These are phyloP conservation scores for Calephelis nemesis DNA, from an alignment of 1,140 invertebrate genomes.

Conservation along the genomic window DNA sequence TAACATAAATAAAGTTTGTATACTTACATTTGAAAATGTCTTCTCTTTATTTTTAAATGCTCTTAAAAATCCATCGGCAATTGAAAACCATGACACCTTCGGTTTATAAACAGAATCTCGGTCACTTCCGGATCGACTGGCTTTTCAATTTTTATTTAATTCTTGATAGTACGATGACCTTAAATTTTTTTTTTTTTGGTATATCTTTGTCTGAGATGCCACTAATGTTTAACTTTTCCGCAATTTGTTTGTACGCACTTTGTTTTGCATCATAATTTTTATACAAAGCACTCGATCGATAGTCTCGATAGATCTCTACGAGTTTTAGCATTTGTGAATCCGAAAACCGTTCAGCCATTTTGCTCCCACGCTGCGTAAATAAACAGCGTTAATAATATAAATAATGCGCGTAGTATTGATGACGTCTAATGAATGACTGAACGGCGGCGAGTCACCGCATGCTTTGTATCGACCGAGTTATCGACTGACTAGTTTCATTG, in stretches of 20 bases:
- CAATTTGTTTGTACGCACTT: conserved; percentile 12
- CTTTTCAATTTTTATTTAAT: conserved; percentile 26
- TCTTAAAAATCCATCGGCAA: conserved; percentile 26
- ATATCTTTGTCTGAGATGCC: conserved; percentile 3
- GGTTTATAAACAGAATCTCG: conserved; percentile 21
- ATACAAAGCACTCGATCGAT: background rate
- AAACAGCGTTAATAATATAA: too few species aligned
- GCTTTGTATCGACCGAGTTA: too few species aligned
- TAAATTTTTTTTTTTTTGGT: conserved; percentile 13
- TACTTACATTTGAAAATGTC: conserved; percentile 24
- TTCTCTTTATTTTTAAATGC: conserved; percentile 16
- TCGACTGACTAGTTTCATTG: too few species aligned
- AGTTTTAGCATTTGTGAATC: too few species aligned
- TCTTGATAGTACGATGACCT: conserved; percentile 23
- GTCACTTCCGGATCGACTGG: background rate
- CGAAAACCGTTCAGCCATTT: too few species aligned
- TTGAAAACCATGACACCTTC: conserved; percentile 24
- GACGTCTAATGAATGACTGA: too few species aligned
- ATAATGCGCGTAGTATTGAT: too few species aligned
- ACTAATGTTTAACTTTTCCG: background rate
- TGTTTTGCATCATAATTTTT: conserved; percentile 6
- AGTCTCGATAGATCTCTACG: too few species aligned
- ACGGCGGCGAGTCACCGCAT: too few species aligned
- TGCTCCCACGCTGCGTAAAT: too few species aligned
- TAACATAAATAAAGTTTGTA: conserved; percentile 20